Percentiles rank a stretch among this genome's conserved stretches.
Conservation (phyloP, 2,113 vertebrate species). For the Crypturellus undulatus region DNA sequence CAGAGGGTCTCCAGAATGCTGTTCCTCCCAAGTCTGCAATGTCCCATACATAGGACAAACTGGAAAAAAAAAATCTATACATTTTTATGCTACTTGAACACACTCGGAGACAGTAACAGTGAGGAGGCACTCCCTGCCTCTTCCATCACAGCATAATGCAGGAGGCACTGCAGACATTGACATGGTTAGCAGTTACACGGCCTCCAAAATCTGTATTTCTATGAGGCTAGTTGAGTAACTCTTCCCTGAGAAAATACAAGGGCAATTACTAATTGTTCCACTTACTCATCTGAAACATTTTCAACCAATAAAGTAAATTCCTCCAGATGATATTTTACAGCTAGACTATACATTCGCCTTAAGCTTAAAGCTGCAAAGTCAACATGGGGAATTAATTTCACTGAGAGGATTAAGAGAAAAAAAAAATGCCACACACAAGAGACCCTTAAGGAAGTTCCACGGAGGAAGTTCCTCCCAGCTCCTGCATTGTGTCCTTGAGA, state of each 20-base stretch:
- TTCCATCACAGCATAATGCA: not conserved
- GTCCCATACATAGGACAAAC: rapidly evolving
- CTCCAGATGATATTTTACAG: not conserved
- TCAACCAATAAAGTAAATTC: not conserved
- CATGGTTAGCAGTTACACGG: not conserved
- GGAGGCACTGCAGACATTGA: not conserved
- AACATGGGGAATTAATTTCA: not conserved
- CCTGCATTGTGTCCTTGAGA: not conserved
- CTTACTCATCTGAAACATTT: not conserved
- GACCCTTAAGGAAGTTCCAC: not conserved
- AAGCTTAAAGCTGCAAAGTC: not conserved
- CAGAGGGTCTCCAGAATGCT: not conserved
- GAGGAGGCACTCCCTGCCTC: not conserved
- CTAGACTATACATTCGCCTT: not conserved
- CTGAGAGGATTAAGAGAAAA: too few relatives aligned
- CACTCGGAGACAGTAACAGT: not conserved
- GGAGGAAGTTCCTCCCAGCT: not conserved
- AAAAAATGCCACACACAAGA: not conserved
- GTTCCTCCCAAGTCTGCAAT: not conserved
- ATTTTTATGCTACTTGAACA: not conserved
- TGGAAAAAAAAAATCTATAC: not conserved
- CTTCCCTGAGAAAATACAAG: not conserved
- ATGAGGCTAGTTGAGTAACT: not conserved
- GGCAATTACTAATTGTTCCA: not conserved
- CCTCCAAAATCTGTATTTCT: not conserved